Conservation (phyloP, 2,113 vertebrate genomes). For the Hyla sarda region DNA sequence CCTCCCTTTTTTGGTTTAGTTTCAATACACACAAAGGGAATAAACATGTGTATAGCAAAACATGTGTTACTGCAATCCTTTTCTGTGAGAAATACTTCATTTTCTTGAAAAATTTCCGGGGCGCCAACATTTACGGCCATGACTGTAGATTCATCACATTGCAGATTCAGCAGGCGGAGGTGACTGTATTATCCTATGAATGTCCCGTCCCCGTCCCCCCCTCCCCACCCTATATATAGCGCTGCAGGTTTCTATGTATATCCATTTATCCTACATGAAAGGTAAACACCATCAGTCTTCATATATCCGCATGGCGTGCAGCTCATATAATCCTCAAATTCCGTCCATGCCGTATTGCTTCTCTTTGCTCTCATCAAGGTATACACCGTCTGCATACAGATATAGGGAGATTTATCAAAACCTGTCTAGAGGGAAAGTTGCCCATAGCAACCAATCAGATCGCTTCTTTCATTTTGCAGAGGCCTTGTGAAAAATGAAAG, state of each 20-base stretch:
- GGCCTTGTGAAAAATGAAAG: too few relatives aligned
- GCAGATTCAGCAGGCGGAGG: neutral
- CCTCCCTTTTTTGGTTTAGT: too few relatives aligned
- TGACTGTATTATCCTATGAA: conserved; percentile 18
- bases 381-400: neutral
- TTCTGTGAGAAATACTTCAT: too few relatives aligned
- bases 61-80: too few relatives aligned
- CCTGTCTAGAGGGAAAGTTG: too few relatives aligned
- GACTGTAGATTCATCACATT: too few relatives aligned
- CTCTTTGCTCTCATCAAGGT: neutral
- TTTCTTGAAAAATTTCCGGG: too few relatives aligned
- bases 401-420: neutral
- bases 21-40: too few relatives aligned
- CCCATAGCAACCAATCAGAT: too few relatives aligned
- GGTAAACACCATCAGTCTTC: conserved; percentile 49
- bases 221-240: neutral
- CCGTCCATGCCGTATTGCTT: neutral
- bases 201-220: neutral
- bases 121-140: too few relatives aligned
- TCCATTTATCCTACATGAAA: conserved; percentile 39
- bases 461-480: too few relatives aligned
- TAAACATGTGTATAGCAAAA: too few relatives aligned
- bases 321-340: conserved; percentile 9
- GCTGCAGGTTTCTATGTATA: neutral
- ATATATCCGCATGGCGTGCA: neutral